Evolutionary conservation across 2,113 vertebrate species (phyloP).

Genomic region (Periophthalmus modestus): DNA sequence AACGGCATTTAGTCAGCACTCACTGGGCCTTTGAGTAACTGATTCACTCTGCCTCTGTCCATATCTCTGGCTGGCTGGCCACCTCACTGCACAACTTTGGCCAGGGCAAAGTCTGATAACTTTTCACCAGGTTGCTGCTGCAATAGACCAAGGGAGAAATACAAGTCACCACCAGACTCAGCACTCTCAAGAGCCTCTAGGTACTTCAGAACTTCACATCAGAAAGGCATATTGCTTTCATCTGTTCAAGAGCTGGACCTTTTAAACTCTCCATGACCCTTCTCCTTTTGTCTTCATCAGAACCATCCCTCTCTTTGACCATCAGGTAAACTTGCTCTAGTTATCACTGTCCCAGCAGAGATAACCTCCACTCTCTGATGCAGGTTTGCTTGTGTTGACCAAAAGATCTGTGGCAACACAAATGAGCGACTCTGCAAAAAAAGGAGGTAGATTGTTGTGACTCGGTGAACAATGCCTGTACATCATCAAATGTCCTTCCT

Average conservation of each 20-base stretch:
- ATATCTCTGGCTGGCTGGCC: not conserved
- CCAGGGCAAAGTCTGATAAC: slow-evolving; percentile 16
- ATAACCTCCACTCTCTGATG: not conserved
- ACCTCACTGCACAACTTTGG: slow-evolving; percentile 24
- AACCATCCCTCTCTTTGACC: slow-evolving; percentile 5
- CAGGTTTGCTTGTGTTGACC: slow-evolving; percentile 5
- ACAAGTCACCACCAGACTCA: slow-evolving; percentile 30
- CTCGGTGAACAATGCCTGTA: not conserved
- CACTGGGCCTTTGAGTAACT: slow-evolving; percentile 17
- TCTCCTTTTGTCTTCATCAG: slow-evolving; percentile 8
- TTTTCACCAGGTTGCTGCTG: slow-evolving; percentile 15
- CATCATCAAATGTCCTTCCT: not conserved
- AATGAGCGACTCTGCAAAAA: slow-evolving; percentile 3
- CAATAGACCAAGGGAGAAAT: slow-evolving; percentile 14
- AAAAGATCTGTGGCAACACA: not conserved
- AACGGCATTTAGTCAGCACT: slow-evolving; percentile 26
- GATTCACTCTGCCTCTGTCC: slow-evolving; percentile 14
- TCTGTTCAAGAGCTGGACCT: slow-evolving; percentile 11
- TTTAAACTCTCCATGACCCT: slow-evolving; percentile 4
- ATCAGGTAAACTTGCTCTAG: slow-evolving; percentile 4
- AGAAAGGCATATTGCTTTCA: slow-evolving; percentile 5
- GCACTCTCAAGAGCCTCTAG: slow-evolving; percentile 23
- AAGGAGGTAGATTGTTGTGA: not conserved
- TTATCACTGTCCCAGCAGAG: not conserved
- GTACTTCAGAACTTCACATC: slow-evolving; percentile 12